These are phyloP conservation scores for Leucoraja ocellata DNA, from an alignment of 2,797 vertebrate genomes.

Conservation along the genomic window DNA sequence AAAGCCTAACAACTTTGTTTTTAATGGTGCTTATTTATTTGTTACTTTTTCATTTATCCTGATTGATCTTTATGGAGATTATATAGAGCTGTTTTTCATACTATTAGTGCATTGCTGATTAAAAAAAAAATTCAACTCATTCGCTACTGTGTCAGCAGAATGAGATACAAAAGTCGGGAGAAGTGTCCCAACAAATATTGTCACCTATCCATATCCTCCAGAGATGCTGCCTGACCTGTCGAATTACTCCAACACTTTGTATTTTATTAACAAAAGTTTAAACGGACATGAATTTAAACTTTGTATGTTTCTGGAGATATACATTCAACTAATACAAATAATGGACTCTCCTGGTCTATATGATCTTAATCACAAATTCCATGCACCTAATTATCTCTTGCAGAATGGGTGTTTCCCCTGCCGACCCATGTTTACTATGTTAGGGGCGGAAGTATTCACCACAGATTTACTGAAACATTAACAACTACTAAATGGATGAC, in stretches of 20 bases:
- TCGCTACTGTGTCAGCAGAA: not conserved
- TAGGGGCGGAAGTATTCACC: no score
- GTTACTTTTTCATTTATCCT: not conserved
- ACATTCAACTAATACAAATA: not conserved
- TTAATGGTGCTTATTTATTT: not conserved
- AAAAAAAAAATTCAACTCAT: not conserved
- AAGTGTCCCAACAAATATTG: no score
- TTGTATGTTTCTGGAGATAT: not conserved
- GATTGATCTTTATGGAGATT: not conserved
- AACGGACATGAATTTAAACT: not conserved
- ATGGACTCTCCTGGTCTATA: not conserved
- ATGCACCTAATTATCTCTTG: not conserved
- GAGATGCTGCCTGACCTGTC: no score
- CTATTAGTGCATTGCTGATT: not conserved
- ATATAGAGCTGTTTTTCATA: not conserved
- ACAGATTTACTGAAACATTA: no score
- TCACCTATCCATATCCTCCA: no score
- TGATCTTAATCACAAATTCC: not conserved
- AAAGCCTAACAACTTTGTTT: not conserved
- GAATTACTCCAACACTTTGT: no score
- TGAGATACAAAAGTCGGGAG: not conserved
- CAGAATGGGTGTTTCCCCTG: no score
- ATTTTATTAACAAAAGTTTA: no score
- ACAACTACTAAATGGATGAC: no score
- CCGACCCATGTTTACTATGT: no score